Percentiles rank a stretch among this genome's conserved stretches.
phyloP scores from a whole-genome alignment of 2,888 invertebrate genomes.

The Dilophus febrilis region DNA sequence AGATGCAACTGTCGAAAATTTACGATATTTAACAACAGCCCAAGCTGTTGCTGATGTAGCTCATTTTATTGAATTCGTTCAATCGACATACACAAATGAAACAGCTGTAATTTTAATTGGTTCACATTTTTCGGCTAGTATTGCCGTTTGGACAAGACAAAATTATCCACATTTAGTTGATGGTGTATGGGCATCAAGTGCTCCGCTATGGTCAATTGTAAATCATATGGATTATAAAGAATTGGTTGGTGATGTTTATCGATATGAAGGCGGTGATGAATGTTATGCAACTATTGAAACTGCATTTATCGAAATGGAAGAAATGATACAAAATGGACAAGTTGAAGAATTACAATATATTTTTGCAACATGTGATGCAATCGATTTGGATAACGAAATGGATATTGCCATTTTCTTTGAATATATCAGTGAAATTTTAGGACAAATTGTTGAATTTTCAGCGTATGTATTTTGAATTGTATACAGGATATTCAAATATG shows the following conservation, averaged over 20 bases:
- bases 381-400: neutral
- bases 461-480: neutral
- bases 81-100: constrained; percentile 18
- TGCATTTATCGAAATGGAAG: constrained; percentile 3
- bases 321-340: neutral
- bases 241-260: neutral
- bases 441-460: constrained; percentile 14
- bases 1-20: constrained; percentile 35
- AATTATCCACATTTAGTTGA: constrained; percentile 43
- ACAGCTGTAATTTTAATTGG: constrained; percentile 38
- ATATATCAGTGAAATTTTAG: constrained; percentile 20
- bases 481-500: too few relatives aligned
- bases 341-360: neutral
- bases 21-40: constrained; percentile 42
- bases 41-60: constrained; percentile 51
- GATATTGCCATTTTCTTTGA: constrained; percentile 20
- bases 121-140: constrained; percentile 48
- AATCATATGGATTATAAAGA: constrained; percentile 1
- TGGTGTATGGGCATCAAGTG: constrained; percentile 40
- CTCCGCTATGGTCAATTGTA: constrained; percentile 30
- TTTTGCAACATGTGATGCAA: neutral
- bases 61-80: constrained; percentile 27
- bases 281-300: neutral
- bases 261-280: neutral
- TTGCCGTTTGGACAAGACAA: constrained; percentile 49